Evolutionary conservation across 2,888 invertebrate species (phyloP).

Genomic region (Acronicta psi): DNA sequence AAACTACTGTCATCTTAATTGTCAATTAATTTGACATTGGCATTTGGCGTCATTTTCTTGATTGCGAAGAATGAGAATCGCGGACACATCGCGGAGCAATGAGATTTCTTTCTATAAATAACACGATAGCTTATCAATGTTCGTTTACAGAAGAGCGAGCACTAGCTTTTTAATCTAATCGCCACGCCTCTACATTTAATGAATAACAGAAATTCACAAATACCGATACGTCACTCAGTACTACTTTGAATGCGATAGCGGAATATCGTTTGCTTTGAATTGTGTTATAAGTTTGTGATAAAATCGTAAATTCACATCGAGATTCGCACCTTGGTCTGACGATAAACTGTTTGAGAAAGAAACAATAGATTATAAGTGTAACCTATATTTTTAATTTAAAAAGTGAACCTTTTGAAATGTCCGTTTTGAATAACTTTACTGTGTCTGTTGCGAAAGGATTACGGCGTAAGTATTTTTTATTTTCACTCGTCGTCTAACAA

Average conservation of each 20-base stretch:
- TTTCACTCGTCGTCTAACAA: too few relatives aligned
- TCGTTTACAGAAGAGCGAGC: constrained; percentile 55
- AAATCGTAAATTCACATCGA: constrained; percentile 27
- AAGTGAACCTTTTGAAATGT: constrained; percentile 66
- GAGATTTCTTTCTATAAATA: constrained; percentile 60
- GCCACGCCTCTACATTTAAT: constrained; percentile 71
- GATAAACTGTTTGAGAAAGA: constrained; percentile 28
- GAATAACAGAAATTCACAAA: constrained; percentile 41
- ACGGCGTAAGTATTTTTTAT: constrained; percentile 75
- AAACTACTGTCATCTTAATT: background rate
- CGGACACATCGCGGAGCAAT: constrained; percentile 40
- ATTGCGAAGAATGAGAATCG: constrained; percentile 28
- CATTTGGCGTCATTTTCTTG: constrained; percentile 1
- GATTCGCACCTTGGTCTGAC: constrained; percentile 20
- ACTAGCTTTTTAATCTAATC: constrained; percentile 61
- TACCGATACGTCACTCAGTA: constrained; percentile 39
- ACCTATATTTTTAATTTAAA: constrained; percentile 39
- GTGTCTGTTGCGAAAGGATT: constrained; percentile 80
- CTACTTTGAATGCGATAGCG: constrained; percentile 26
- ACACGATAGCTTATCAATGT: constrained; percentile 61
- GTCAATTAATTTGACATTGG: constrained; percentile 24
- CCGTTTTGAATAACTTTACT: constrained; percentile 82
- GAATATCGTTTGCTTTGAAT: constrained; percentile 30
- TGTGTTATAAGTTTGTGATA: constrained; percentile 46
- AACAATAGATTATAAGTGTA: constrained; percentile 46